These are phyloP conservation scores for Cordilura impudica DNA, from an alignment of 2,888 invertebrate genomes.

Conservation along the genomic window DNA sequence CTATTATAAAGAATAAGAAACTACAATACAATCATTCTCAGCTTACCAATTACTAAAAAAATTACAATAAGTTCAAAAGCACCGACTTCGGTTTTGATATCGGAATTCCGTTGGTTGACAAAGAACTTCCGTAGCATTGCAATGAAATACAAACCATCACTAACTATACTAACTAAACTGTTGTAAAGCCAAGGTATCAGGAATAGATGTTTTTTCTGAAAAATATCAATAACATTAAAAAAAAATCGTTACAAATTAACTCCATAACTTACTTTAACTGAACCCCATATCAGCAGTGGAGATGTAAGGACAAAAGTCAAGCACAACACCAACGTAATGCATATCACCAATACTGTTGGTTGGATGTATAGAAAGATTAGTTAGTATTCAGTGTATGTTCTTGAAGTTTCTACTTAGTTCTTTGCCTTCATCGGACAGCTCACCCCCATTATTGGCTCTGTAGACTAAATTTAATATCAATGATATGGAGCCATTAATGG, in stretches of 20 bases:
- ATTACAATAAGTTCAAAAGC: background rate
- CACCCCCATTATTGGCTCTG: background rate
- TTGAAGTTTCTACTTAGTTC: conserved; percentile 45
- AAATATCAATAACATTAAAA: background rate
- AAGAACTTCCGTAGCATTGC: conserved; percentile 4
- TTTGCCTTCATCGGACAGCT: conserved; percentile 23
- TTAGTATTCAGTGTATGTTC: background rate
- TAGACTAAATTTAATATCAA: conserved; percentile 2
- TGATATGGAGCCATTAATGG: background rate
- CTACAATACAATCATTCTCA: background rate
- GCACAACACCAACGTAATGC: background rate
- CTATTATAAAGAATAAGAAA: background rate
- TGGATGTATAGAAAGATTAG: background rate
- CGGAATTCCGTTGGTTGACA: background rate
- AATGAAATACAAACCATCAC: conserved; percentile 23
- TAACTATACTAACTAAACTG: conserved; percentile 1
- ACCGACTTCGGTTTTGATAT: background rate
- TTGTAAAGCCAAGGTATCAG: conserved; percentile 33
- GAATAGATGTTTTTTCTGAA: conserved; percentile 27
- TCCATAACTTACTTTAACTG: background rate
- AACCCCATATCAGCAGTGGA: conserved; percentile 7
- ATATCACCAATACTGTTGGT: background rate
- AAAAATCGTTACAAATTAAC: background rate
- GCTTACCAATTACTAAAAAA: conserved; percentile 17
- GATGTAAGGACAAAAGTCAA: conserved; percentile 2